Evolutionary conservation across 2,113 vertebrate species (phyloP), one percentile per base, ranked within the genome.

Genomic region (Pelecanus crispus): DNA sequence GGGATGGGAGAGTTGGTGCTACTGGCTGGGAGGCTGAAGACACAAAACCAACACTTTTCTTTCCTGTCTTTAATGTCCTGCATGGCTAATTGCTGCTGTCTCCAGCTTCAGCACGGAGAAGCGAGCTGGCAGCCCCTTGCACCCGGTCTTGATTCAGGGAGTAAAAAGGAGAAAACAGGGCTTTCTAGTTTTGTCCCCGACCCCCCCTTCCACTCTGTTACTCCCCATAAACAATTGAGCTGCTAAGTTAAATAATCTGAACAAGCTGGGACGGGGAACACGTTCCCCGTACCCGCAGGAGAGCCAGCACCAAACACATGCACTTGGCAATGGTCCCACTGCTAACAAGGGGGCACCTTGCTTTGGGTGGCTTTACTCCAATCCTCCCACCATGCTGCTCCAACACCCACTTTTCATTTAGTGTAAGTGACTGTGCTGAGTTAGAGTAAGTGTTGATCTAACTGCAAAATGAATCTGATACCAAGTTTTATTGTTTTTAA

Each of bases 261-360:
- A 47, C 52, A 42, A 49, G 29, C 22, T 55, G 86, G 36, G 47
- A 29, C 47, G 62, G 55, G 55, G 52, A 42, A 13, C n/a, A 21
- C 0, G 1, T 53, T 84, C 40, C n/a, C 19, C 1, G 0, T 67
- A 24, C 59, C 47, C 2, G 0, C 53, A 66, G 52, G 82, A 53
- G 34, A 47, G 75, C 28, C 45, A 53, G 38, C 45, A 29, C 34
- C 3, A 2, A 58, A 13, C 66, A 17, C 13, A 6, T 17, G 22
- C 26, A 7, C 26, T 58, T 3, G 1, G 17, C 42, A 24, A 6
- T 18, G 10, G 36, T 50, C 73, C 18, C 13, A 13, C 15, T 32
- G 44, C 59, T 34, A 14, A 36, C 44, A 32, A 44, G 59, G 44
- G 31, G 36, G 10, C 55, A 42, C 21, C 26, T 42, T 68, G 31